Conservation (phyloP, 2,113 vertebrate genomes). For the Oceanodroma tethys region DNA sequence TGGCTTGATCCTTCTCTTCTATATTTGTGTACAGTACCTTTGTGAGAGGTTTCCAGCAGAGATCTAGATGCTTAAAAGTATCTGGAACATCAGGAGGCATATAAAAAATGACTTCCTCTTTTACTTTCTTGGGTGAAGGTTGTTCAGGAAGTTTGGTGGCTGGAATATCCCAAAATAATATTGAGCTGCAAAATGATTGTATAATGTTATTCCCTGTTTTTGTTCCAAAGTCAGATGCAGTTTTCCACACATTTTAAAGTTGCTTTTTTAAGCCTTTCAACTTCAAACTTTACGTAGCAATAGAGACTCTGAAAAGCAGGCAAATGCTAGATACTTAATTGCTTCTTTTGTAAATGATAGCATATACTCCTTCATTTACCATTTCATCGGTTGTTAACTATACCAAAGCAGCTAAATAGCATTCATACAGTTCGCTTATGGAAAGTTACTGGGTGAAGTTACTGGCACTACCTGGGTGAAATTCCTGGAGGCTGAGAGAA, state of each 20-base stretch:
- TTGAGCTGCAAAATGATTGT: constrained; percentile 64
- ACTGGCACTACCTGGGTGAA: not conserved
- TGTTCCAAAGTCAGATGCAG: not conserved
- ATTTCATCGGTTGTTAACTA: not conserved
- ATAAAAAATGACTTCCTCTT: constrained; percentile 57
- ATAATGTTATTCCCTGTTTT: not conserved
- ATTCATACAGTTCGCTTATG: not conserved
- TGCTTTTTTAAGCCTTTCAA: not conserved
- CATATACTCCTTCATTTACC: not conserved
- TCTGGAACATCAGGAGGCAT: constrained; percentile 57
- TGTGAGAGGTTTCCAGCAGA: constrained; percentile 86
- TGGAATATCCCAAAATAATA: constrained; percentile 91
- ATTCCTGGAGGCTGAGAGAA: not conserved
- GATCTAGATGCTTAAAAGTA: constrained; percentile 81
- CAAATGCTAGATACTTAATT: not conserved
- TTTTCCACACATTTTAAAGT: not conserved
- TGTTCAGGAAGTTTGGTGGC: constrained; percentile 9
- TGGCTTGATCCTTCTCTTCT: not conserved
- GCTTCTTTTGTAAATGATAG: not conserved
- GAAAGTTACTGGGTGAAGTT: not conserved
- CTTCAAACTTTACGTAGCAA: not conserved
- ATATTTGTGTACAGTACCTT: constrained; percentile 69
- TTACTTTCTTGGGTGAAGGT: constrained; percentile 52
- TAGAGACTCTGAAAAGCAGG: not conserved
- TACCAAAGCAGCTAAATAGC: not conserved